These are phyloP conservation scores for Athalia cordata DNA, from an alignment of 2,888 invertebrate genomes.

Conservation along the genomic window DNA sequence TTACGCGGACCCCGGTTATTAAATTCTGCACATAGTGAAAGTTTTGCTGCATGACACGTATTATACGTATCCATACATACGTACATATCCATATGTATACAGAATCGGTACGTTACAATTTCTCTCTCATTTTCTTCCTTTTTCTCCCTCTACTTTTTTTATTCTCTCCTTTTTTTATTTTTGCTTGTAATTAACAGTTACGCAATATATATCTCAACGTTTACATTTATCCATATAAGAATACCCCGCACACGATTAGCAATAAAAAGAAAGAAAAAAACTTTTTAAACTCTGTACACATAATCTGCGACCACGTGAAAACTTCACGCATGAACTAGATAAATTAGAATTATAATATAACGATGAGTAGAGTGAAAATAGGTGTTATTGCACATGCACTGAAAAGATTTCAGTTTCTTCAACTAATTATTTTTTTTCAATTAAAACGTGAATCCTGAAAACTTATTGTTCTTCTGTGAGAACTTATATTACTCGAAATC, in stretches of 20 bases:
- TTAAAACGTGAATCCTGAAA: not conserved
- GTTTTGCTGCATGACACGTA: constrained; percentile 52
- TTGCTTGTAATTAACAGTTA: not conserved
- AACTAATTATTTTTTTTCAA: not conserved
- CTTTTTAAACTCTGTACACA: too few relatives aligned
- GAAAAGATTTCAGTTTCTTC: not conserved
- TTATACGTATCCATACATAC: not conserved
- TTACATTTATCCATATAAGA: too few relatives aligned
- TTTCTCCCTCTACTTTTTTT: not conserved
- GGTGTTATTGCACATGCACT: not conserved
- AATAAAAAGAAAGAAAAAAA: too few relatives aligned
- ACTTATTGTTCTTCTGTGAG: too few relatives aligned
- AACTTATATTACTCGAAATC: not conserved
- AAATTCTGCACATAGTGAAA: constrained; percentile 61
- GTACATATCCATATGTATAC: not conserved
- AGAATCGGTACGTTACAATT: constrained; percentile 63
- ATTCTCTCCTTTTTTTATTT: not conserved
- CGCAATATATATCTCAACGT: not conserved
- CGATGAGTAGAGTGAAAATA: not conserved
- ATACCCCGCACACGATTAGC: too few relatives aligned
- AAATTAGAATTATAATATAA: too few relatives aligned
- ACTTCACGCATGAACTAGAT: too few relatives aligned
- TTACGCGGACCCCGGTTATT: constrained; percentile 10
- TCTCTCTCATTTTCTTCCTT: constrained; percentile 53
- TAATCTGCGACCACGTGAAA: too few relatives aligned